A percentile compares a stretch with the other conserved stretches of the same genome.
Evolutionary conservation across 2,888 invertebrate genomes (phyloP).

Genomic region (Cephus sareptanus): DNA sequence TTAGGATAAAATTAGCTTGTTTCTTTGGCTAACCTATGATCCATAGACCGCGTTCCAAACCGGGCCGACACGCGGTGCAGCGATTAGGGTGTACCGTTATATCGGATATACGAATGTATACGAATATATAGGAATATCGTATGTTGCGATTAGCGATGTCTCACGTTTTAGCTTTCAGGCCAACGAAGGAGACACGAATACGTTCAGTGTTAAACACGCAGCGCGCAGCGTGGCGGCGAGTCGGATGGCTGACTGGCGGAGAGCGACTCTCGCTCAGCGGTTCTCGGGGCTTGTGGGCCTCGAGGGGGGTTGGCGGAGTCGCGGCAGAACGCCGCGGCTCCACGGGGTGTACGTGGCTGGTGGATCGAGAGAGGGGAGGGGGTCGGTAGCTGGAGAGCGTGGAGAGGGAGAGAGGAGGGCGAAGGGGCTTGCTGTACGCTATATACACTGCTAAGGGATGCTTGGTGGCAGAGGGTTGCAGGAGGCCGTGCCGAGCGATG

Average conservation of each 20-base stretch:
- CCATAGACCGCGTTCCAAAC: slow-evolving; percentile 54
- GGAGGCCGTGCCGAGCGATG: slow-evolving; percentile 22
- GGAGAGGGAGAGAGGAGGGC: slow-evolving; percentile 13
- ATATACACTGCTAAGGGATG: not conserved
- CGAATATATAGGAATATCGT: not conserved
- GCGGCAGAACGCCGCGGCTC: slow-evolving; percentile 35
- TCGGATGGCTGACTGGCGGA: slow-evolving; percentile 63
- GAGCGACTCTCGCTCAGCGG: slow-evolving; percentile 54
- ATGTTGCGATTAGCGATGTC: not conserved
- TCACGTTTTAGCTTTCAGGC: slow-evolving; percentile 1
- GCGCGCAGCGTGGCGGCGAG: slow-evolving; percentile 59
- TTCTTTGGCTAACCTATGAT: slow-evolving; percentile 59
- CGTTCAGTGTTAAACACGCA: slow-evolving; percentile 40
- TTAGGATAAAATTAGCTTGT: not conserved
- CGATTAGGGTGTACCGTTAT: not conserved
- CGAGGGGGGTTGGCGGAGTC: slow-evolving; percentile 41
- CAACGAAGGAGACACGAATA: slow-evolving; percentile 5
- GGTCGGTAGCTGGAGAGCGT: slow-evolving; percentile 8
- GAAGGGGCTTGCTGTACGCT: not conserved
- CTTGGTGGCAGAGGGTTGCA: not conserved
- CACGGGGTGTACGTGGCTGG: slow-evolving; percentile 14
- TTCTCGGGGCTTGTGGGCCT: slow-evolving; percentile 54
- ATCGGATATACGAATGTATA: not conserved
- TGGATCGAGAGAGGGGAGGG: slow-evolving; percentile 13
- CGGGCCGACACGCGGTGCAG: slow-evolving; percentile 36